A percentile compares a stretch with the other conserved stretches of the same genome.
phyloP scores from a whole-genome alignment of 2,888 invertebrate species.

The Polylopha cassiicola region DNA sequence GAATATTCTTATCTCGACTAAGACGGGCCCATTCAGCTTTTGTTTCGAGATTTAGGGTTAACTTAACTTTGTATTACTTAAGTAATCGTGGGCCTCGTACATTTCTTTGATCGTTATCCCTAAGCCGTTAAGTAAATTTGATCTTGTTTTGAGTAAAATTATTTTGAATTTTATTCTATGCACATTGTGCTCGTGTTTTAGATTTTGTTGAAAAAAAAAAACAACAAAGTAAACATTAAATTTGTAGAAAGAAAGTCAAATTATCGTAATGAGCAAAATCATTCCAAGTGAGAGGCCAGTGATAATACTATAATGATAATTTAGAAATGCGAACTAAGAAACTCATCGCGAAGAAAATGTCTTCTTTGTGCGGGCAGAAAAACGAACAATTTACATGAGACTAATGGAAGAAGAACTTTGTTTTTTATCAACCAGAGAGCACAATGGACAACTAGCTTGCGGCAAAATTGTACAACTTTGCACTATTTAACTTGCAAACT shows the following conservation, averaged over 20 bases:
- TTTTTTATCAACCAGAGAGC: constrained; percentile 38
- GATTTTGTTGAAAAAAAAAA: constrained; percentile 5
- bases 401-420: constrained; percentile 27
- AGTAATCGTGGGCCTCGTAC: constrained; percentile 24
- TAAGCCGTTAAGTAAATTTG: constrained; percentile 30
- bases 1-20: constrained; percentile 51
- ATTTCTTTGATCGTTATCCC: constrained; percentile 25
- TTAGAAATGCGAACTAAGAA: not conserved
- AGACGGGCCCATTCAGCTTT: constrained; percentile 40
- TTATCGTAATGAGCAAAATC: too few species aligned
- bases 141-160: constrained; percentile 26
- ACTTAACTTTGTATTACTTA: constrained; percentile 26
- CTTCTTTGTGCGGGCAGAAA: constrained; percentile 26
- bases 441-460: constrained; percentile 48
- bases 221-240: not conserved
- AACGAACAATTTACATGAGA: constrained; percentile 40
- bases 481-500: constrained; percentile 62
- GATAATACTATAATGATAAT: too few species aligned
- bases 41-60: constrained; percentile 27
- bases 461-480: constrained; percentile 59
- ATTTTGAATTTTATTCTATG: constrained; percentile 10
- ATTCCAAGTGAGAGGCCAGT: too few species aligned
- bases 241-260: too few species aligned
- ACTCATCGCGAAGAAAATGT: constrained; percentile 1
- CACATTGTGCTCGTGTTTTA: constrained; percentile 13